phyloP scores from a whole-genome alignment of 2,888 invertebrate genomes.

The Linnaemya tessellans region DNA sequence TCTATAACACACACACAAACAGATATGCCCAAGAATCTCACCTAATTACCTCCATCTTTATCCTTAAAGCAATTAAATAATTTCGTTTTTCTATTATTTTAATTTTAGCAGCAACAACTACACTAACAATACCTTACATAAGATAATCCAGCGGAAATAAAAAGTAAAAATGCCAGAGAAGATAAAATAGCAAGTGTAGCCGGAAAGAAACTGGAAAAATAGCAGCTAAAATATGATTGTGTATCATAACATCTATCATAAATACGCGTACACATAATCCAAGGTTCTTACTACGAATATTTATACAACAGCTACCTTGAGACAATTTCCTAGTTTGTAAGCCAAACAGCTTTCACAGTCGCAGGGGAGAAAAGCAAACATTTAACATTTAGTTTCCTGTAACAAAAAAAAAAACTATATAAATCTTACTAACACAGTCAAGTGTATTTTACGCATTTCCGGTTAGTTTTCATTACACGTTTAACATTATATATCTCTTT shows the following conservation, averaged over 20 bases:
- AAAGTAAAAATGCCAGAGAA: conserved; percentile 59
- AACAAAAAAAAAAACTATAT: too few species aligned
- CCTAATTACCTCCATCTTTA: background rate
- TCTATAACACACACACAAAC: too few species aligned
- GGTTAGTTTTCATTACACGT: conserved; percentile 40
- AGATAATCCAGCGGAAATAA: conserved; percentile 50
- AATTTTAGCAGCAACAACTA: conserved; percentile 43
- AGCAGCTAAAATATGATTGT: conserved; percentile 58
- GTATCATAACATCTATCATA: conserved; percentile 54
- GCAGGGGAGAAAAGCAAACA: conserved; percentile 27
- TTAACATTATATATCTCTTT: background rate
- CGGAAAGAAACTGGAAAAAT: conserved; percentile 12
- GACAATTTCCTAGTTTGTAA: conserved; percentile 49
- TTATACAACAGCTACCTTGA: conserved; percentile 29
- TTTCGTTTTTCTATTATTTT: background rate
- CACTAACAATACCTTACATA: conserved; percentile 49
- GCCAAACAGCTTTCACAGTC: conserved; percentile 38
- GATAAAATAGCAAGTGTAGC: conserved; percentile 26
- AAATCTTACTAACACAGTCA: conserved; percentile 54
- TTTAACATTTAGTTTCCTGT: conserved; percentile 61
- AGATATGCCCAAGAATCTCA: too few species aligned
- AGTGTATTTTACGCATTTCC: conserved; percentile 65
- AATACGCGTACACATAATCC: conserved; percentile 28
- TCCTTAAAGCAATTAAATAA: background rate
- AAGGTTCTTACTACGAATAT: conserved; percentile 9